Evolutionary conservation across 1,140 invertebrate genomes (phyloP).

Genomic region (Cherax quadricarinatus): DNA sequence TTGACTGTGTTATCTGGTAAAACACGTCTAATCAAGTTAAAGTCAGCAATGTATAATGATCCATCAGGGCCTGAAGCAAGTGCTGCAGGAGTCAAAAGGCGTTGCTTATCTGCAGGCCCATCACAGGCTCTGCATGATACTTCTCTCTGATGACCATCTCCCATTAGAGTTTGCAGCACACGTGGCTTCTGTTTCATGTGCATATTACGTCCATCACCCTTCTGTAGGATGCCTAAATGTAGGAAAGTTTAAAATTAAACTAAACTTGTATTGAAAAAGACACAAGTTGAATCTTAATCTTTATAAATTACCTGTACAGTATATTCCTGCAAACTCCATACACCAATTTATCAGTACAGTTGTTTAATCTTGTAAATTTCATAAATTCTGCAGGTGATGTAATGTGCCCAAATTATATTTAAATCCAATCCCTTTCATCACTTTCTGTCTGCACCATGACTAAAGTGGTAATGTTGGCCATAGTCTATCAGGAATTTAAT

Average conservation of each 20-base stretch:
- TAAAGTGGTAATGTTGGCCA: too few species aligned
- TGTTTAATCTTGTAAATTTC: too few species aligned
- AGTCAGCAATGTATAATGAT: conserved; percentile 96
- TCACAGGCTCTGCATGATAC: conserved; percentile 90
- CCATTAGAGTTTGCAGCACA: conserved; percentile 93
- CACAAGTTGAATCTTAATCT: too few species aligned
- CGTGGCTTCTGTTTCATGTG: conserved; percentile 95
- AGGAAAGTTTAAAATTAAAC: conserved; percentile 45
- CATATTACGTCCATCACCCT: conserved; percentile 97
- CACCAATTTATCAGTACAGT: not conserved
- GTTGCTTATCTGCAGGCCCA: conserved; percentile 87
- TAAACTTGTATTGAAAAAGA: not conserved
- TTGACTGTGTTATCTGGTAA: conserved; percentile 90
- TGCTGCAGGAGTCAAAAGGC: conserved; percentile 93
- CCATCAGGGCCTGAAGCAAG: conserved; percentile 93
- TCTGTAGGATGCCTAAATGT: conserved; percentile 91
- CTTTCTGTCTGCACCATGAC: too few species aligned
- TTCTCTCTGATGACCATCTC: conserved; percentile 92
- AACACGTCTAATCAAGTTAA: conserved; percentile 94
- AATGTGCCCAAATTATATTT: too few species aligned
- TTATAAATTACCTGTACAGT: too few species aligned
- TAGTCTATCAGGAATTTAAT: too few species aligned
- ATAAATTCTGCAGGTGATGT: too few species aligned
- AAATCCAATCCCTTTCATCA: too few species aligned
- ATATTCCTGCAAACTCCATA: not conserved